These are phyloP conservation scores for Odocoileus hemionus DNA, from an alignment of 2,113 vertebrate genomes.

Conservation along the genomic window DNA sequence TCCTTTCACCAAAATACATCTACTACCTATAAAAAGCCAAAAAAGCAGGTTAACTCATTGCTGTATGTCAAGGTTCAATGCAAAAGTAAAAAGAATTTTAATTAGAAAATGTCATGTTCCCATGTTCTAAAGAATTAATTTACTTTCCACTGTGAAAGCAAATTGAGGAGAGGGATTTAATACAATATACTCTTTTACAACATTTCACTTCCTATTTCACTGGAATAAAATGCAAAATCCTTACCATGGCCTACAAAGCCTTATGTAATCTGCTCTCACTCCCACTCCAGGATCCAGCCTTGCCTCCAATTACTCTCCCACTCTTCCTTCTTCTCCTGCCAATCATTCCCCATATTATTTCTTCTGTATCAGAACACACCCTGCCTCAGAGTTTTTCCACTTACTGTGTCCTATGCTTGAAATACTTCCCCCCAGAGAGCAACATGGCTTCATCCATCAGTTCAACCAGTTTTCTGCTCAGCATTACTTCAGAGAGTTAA, in stretches of 20 bases:
- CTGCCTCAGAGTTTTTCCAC: not conserved
- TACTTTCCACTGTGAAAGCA: not conserved
- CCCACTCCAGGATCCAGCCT: not conserved
- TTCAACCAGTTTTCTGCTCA: not conserved
- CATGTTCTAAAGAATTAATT: not conserved
- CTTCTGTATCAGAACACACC: not conserved
- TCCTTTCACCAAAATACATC: constrained; percentile 34
- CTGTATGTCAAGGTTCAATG: not conserved
- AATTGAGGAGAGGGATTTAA: not conserved
- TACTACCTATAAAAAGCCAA: not conserved
- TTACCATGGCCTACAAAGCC: not conserved
- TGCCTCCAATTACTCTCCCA: not conserved
- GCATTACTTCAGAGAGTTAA: not conserved
- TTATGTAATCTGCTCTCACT: not conserved
- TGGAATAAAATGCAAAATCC: not conserved
- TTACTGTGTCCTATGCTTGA: not conserved
- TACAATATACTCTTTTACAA: not conserved
- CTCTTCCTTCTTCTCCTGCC: not conserved
- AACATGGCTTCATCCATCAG: not conserved
- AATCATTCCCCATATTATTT: not conserved
- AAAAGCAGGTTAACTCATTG: not conserved
- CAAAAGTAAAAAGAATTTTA: not conserved
- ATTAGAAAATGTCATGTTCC: not conserved
- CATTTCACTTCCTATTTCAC: not conserved
- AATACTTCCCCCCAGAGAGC: not conserved